Evolutionary conservation across 2,888 invertebrate genomes (phyloP).

Genomic region (Papilio demoleus): DNA sequence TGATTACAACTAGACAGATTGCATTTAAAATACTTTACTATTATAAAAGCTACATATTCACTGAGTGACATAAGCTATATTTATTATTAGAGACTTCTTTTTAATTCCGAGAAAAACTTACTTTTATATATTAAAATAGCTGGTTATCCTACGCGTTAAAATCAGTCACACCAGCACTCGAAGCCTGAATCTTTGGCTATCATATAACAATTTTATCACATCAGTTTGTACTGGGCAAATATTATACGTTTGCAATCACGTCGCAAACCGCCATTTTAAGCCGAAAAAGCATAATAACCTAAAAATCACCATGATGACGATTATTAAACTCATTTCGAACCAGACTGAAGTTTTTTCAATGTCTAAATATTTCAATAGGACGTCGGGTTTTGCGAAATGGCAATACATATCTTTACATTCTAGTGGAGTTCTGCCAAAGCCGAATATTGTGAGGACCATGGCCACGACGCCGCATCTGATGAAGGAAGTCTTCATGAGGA

Average conservation of each 20-base stretch:
- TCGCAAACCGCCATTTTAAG: slow-evolving; percentile 80
- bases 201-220: slow-evolving; percentile 33
- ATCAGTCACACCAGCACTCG: slow-evolving; percentile 11
- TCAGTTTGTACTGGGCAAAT: slow-evolving; percentile 34
- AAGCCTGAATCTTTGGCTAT: slow-evolving; percentile 6
- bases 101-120: too few relatives aligned
- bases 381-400: slow-evolving; percentile 86
- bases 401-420: slow-evolving; percentile 85
- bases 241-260: slow-evolving; percentile 56
- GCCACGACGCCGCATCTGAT: slow-evolving; percentile 86
- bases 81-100: too few relatives aligned
- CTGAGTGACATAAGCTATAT: too few relatives aligned
- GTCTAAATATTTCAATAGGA: slow-evolving; percentile 84
- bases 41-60: too few relatives aligned
- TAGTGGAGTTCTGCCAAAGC: slow-evolving; percentile 82
- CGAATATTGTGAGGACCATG: slow-evolving; percentile 85
- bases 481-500: slow-evolving; percentile 86
- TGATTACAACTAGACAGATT: too few relatives aligned
- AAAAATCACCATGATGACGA: slow-evolving; percentile 81
- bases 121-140: neutral
- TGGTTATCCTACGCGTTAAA: neutral
- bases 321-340: slow-evolving; percentile 80
- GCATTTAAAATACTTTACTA: too few relatives aligned
- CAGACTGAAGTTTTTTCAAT: slow-evolving; percentile 83
- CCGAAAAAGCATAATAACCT: slow-evolving; percentile 83